Conservation (phyloP, 2,888 invertebrate species). For the Hartigia nigra region DNA sequence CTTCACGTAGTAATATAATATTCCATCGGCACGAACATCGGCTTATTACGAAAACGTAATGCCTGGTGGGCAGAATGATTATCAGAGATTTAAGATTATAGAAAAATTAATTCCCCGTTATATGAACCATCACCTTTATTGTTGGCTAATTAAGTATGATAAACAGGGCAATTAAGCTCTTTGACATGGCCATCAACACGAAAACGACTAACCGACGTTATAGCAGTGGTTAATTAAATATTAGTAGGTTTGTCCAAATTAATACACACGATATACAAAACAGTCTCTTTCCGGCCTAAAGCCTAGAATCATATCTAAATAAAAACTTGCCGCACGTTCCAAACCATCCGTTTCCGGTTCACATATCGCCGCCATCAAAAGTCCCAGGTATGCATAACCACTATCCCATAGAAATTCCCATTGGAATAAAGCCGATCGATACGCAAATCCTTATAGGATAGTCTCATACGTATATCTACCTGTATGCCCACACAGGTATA, state of each 20-base stretch:
- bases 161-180: slow-evolving; percentile 34
- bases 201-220: slow-evolving; percentile 8
- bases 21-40: slow-evolving; percentile 11
- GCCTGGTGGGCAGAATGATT: slow-evolving; percentile 27
- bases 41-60: slow-evolving; percentile 25
- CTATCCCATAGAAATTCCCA: not conserved
- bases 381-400: not conserved
- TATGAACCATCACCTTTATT: slow-evolving; percentile 34
- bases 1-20: slow-evolving; percentile 8
- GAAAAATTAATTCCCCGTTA: slow-evolving; percentile 40
- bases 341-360: not conserved
- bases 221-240: not conserved
- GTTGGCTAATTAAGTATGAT: slow-evolving; percentile 38
- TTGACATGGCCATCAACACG: slow-evolving; percentile 27
- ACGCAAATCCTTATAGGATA: not conserved
- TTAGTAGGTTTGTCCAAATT: not conserved
- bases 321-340: not conserved
- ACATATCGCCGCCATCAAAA: not conserved
- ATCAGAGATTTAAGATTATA: slow-evolving; percentile 38
- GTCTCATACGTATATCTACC: not conserved
- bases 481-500: not conserved
- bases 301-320: not conserved
- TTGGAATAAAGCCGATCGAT: not conserved
- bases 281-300: not conserved
- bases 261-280: not conserved